phyloP scores from a whole-genome alignment of 2,113 vertebrate species.

The Oryctolagus cuniculus region mOryCun1.1 NC_091435.1:21681501-21682000 shows the following conservation, averaged over 20 bases:
- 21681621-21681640: too few species aligned
- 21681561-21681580: too few species aligned
- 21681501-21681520: too few species aligned
- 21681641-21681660: background rate
- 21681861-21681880: background rate
- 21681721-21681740: background rate
- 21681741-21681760: background rate
- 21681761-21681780: background rate
- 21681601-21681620: too few species aligned
- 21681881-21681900: background rate
- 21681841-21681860: background rate
- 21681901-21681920: too few species aligned
- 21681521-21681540: too few species aligned
- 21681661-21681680: background rate
- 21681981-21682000: slow-evolving; percentile 3
- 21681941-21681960: background rate
- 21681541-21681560: too few species aligned
- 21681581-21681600: too few species aligned
- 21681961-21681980: background rate
- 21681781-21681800: background rate
- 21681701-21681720: background rate
- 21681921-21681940: background rate
- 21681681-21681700: background rate
- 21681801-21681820: background rate
- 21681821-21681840: background rate